Conservation (phyloP, 1,140 invertebrate genomes). For the Platorchestia sp. region DNA sequence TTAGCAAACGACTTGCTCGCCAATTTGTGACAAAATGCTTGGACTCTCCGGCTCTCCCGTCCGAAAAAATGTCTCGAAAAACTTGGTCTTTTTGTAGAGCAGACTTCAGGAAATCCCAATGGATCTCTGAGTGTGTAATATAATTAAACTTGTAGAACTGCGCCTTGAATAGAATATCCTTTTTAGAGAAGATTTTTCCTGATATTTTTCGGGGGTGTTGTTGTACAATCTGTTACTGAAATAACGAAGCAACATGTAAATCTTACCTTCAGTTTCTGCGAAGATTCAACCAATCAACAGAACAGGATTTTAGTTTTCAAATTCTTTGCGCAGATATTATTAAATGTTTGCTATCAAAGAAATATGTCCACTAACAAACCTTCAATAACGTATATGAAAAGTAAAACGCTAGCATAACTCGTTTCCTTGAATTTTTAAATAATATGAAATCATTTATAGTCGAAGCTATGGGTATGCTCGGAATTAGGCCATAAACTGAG, state of each 20-base stretch:
- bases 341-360: background rate
- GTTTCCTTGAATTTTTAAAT: too few species aligned
- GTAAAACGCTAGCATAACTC: background rate
- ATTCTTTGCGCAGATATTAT: background rate
- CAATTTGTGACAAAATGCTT: slow-evolving; percentile 52
- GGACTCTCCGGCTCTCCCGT: background rate
- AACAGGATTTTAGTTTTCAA: background rate
- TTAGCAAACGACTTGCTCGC: slow-evolving; percentile 50
- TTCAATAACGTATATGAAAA: background rate
- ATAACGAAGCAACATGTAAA: background rate
- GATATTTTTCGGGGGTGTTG: background rate
- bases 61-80: background rate
- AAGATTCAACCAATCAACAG: background rate
- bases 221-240: background rate
- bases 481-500: background rate
- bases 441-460: too few species aligned
- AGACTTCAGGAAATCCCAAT: background rate
- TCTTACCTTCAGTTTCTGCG: too few species aligned
- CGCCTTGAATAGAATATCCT: background rate
- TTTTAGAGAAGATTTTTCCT: background rate
- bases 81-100: background rate
- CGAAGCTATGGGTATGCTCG: background rate
- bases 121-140: background rate
- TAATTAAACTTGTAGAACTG: background rate
- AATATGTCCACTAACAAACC: background rate